phyloP scores from a whole-genome alignment of 2,797 vertebrate species.

The Loriculus beryllinus region DNA sequence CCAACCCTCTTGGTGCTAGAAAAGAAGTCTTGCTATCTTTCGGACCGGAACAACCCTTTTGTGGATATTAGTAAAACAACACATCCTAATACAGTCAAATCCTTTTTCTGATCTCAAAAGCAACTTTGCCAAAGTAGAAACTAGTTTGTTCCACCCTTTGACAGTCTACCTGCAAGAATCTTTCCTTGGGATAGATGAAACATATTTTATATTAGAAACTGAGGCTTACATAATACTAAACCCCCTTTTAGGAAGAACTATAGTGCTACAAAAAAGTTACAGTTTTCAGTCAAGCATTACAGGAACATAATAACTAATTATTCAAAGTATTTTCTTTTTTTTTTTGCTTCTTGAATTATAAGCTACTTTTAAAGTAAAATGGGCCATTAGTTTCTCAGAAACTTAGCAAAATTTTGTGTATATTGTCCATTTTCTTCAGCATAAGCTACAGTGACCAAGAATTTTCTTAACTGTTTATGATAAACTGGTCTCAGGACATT shows the following conservation, averaged over 20 bases:
- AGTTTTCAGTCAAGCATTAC: neutral
- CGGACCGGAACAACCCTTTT: neutral
- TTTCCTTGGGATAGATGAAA: neutral
- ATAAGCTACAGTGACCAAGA: neutral
- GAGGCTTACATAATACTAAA: slow-evolving; percentile 10
- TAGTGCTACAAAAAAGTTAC: neutral
- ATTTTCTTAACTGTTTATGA: neutral
- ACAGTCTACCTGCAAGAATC: neutral
- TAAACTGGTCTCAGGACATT: neutral
- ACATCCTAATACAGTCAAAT: neutral
- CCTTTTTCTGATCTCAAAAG: neutral
- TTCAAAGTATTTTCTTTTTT: too few species aligned
- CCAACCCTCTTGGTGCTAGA: neutral
- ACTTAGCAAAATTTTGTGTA: neutral
- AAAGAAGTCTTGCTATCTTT: neutral
- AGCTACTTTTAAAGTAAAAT: neutral
- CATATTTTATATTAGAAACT: slow-evolving; percentile 30
- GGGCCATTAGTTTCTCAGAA: neutral
- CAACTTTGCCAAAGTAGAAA: slow-evolving; percentile 2
- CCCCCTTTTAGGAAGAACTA: neutral
- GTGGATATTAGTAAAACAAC: neutral
- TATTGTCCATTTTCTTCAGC: neutral
- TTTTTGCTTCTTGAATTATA: neutral
- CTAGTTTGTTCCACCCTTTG: neutral
- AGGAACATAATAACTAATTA: neutral